Conservation (phyloP, 2,797 vertebrate species). For the Serranus cabrilla region DNA sequence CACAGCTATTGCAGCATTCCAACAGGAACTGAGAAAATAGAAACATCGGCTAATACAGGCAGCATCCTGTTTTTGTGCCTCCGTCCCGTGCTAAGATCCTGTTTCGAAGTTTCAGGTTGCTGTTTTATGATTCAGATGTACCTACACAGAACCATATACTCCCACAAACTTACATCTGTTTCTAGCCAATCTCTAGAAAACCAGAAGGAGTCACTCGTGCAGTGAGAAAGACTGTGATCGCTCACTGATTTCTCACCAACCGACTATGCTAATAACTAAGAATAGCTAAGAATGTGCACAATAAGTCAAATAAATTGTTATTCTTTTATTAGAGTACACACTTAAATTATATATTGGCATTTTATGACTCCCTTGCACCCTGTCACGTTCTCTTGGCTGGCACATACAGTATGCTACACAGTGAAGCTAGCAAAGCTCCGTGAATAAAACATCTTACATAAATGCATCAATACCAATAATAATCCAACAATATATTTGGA, state of each 20-base stretch:
- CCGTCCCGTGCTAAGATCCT: slow-evolving; percentile 38
- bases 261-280: not conserved
- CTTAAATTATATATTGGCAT: no score
- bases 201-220: slow-evolving; percentile 18
- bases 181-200: slow-evolving; percentile 15
- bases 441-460: no score
- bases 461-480: no score
- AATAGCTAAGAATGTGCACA: no score
- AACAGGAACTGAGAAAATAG: slow-evolving; percentile 78
- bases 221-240: slow-evolving; percentile 4
- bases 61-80: slow-evolving; percentile 72
- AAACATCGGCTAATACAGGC: slow-evolving; percentile 71
- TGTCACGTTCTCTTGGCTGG: no score
- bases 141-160: slow-evolving; percentile 35
- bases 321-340: no score
- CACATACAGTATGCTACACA: no score
- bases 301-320: no score
- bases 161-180: slow-evolving; percentile 24
- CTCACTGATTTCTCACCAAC: slow-evolving; percentile 8
- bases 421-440: no score
- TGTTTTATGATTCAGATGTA: slow-evolving; percentile 54
- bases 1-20: slow-evolving; percentile 72
- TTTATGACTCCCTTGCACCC: no score
- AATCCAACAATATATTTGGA: no score
- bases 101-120: slow-evolving; percentile 48